Conservation (phyloP, 2,797 vertebrate genomes). For the Champsocephalus esox region DNA sequence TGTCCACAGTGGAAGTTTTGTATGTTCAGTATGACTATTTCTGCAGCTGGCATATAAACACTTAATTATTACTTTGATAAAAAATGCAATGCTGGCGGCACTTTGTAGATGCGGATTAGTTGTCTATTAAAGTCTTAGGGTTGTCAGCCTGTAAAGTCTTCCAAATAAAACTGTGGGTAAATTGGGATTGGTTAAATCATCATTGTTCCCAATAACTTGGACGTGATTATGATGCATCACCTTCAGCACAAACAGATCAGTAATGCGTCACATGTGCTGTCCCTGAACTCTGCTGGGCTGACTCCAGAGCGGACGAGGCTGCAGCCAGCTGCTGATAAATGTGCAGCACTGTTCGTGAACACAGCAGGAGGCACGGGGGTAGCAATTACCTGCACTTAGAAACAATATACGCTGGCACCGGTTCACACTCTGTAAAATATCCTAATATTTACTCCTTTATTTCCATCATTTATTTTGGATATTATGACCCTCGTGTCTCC, state of each 20-base stretch:
- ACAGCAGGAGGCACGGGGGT: constrained; percentile 54
- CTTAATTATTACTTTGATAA: neutral
- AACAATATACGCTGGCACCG: constrained; percentile 72
- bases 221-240: constrained; percentile 13
- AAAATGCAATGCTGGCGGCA: neutral
- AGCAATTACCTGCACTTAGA: constrained; percentile 71
- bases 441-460: constrained; percentile 72
- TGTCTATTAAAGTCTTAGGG: constrained; percentile 3
- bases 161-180: neutral
- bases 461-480: constrained; percentile 67
- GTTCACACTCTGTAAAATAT: constrained; percentile 71
- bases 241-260: constrained; percentile 5
- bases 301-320: constrained; percentile 11
- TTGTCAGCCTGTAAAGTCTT: constrained; percentile 2
- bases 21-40: neutral
- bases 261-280: constrained; percentile 29
- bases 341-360: constrained; percentile 53
- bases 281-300: constrained; percentile 8
- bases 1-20: neutral
- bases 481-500: constrained; percentile 50
- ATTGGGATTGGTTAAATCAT: constrained; percentile 20
- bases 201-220: neutral
- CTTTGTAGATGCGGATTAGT: neutral
- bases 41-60: neutral
- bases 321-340: constrained; percentile 63